Base-by-base conservation (phyloP, 2,888 invertebrate species). In the Ferrisia virgata region DNA sequence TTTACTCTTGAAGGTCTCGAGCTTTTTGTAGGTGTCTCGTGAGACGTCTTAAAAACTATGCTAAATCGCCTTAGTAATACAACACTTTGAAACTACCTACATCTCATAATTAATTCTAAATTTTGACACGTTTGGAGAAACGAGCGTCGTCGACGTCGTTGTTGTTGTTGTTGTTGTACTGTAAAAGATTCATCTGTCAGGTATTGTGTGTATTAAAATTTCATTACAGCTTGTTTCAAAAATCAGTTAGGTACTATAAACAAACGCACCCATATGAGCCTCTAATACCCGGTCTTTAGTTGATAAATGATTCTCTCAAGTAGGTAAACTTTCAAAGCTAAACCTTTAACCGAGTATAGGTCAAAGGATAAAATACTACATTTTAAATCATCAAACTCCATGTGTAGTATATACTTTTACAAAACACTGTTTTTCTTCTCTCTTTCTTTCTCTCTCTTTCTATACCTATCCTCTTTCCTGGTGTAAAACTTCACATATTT, bases 151-250 rank as follows among this genome's bases (percentile, higher is more conserved):
- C n/a, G n/a, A n/a, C n/a, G n/a, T n/a, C n/a, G n/a, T n/a, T n/a
- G n/a, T n/a, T n/a, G n/a, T n/a, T 11, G 25, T 5, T 9, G 4
- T 2, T 13, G 11, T 18, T 47, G 3, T n/a, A 1, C 3, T 47
- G 5, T n/a, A 64, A 28, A 22, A 64, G 25, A 64, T 64, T 64
- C 58, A 64, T 64, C 58, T 64, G 58, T 64, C 58, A 64, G 18
- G 58, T 64, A 64, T 64, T 64, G 58, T 64, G 58, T 64, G 58
- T 64, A 28, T 64, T 64, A 64, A 64, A 64, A 64, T 64, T 64
- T 64, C 58, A 64, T 64, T 64, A 64, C 25, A 64, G 58, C 47
- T 47, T 47, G 47, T 64, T 28, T 64, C 28, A 64, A 64, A 64
- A 64, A 64, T 64, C 58, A 28, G 13, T 64, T 64, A 64, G 3